These are phyloP conservation scores for Mionectes macconnelli DNA, from an alignment of 2,113 vertebrate species.

Conservation along the genomic window DNA sequence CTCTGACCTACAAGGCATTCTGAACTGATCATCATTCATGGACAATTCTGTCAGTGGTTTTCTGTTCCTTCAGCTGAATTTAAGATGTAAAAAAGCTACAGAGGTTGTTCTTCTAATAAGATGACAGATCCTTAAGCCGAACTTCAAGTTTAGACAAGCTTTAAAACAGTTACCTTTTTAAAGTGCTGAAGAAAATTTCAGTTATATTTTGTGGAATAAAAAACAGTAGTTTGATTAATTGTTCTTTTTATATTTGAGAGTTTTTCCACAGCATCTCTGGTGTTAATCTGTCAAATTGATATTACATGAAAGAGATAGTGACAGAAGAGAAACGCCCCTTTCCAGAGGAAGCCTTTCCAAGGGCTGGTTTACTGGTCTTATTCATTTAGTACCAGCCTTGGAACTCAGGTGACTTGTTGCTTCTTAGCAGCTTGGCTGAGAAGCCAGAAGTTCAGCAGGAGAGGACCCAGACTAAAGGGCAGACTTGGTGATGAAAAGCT, in stretches of 20 bases:
- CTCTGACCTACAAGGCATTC: neutral
- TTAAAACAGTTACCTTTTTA: neutral
- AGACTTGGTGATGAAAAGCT: neutral
- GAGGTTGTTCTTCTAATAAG: neutral
- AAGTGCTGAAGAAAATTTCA: neutral
- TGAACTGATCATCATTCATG: neutral
- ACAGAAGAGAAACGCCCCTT: neutral
- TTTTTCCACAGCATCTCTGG: neutral
- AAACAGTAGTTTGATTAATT: neutral
- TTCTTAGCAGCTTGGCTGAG: neutral
- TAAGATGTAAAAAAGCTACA: neutral
- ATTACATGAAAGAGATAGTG: neutral
- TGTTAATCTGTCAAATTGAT: neutral
- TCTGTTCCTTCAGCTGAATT: neutral
- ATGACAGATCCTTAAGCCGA: neutral
- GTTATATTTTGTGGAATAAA: neutral
- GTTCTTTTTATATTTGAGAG: neutral
- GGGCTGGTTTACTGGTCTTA: neutral
- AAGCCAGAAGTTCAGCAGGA: neutral
- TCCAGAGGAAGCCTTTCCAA: neutral
- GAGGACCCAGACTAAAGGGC: neutral
- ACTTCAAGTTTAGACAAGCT: neutral
- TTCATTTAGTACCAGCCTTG: neutral
- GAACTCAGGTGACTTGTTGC: neutral
- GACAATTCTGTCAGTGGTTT: neutral